Conservation (phyloP, 2,113 vertebrate genomes). For the Pelvicachromis taeniatus region DNA sequence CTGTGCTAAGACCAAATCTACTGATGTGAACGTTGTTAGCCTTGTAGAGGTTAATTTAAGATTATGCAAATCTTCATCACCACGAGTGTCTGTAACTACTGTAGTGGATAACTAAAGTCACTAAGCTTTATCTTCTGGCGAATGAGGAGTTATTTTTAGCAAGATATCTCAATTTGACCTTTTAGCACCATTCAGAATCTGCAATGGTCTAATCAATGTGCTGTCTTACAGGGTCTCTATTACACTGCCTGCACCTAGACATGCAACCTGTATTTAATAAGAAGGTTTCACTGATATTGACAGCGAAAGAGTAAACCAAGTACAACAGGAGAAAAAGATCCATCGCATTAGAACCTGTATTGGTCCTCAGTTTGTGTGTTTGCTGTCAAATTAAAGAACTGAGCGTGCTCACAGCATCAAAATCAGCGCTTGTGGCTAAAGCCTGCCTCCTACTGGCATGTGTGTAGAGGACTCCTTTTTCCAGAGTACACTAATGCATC, state of each 20-base stretch:
- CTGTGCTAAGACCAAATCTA: neutral
- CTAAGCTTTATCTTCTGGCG: neutral
- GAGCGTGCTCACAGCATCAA: neutral
- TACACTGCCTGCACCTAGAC: neutral
- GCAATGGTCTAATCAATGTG: neutral
- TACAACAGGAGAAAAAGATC: neutral
- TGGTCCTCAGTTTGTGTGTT: neutral
- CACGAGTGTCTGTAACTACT: neutral
- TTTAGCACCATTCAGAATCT: neutral
- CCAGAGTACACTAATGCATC: conserved; percentile 39
- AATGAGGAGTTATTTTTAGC: neutral
- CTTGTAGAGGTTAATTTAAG: neutral
- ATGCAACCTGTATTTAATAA: neutral
- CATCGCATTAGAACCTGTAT: neutral
- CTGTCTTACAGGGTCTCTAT: neutral
- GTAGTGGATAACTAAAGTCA: neutral
- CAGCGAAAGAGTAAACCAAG: neutral
- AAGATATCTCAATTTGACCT: neutral
- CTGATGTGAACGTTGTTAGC: neutral
- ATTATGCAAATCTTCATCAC: neutral
- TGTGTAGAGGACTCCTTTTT: neutral
- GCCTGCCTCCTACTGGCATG: conserved; percentile 63
- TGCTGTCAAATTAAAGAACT: neutral
- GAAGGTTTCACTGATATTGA: neutral
- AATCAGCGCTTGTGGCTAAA: conserved; percentile 41